phyloP scores from a whole-genome alignment of 2,797 vertebrate species.

The Enteromius thamalakanensis region DNA sequence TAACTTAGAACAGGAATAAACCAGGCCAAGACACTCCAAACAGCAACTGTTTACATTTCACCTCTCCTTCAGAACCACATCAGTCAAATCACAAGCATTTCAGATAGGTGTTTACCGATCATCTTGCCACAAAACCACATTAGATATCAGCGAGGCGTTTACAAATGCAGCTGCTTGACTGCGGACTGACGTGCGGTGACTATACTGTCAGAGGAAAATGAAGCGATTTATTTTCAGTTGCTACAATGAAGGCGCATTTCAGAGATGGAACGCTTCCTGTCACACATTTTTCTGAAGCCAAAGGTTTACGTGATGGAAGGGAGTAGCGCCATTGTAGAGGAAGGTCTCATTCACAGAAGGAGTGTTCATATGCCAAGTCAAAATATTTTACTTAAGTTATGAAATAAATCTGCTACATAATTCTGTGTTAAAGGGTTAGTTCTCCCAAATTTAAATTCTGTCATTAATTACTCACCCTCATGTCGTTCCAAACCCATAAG shows the following conservation, averaged over 20 bases:
- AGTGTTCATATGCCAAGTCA: not conserved
- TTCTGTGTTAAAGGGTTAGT: not conserved
- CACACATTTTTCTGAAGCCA: conserved; percentile 16
- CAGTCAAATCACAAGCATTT: conserved; percentile 58
- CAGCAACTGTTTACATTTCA: conserved; percentile 73
- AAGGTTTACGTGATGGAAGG: not conserved
- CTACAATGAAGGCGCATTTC: conserved; percentile 33
- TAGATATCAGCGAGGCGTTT: conserved; percentile 43
- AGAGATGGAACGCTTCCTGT: conserved; percentile 13
- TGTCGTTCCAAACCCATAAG: no score
- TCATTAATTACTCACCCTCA: no score
- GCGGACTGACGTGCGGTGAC: conserved; percentile 38
- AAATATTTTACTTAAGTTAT: not conserved
- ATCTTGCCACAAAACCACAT: conserved; percentile 58
- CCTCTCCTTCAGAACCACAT: conserved; percentile 61
- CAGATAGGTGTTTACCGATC: conserved; percentile 54
- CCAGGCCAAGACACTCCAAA: conserved; percentile 71
- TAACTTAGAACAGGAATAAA: conserved; percentile 66
- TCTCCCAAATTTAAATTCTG: no score
- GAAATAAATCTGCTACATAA: not conserved
- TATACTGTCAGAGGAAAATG: conserved; percentile 30
- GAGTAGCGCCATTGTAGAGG: not conserved
- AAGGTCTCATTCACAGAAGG: conserved; percentile 1
- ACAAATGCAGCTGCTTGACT: conserved; percentile 24
- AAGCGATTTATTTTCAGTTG: conserved; percentile 21